These are phyloP conservation scores for Geodia barretti DNA, from an alignment of 37 sponge, comb jelly and placozoan genomes.

Conservation along the genomic window DNA sequence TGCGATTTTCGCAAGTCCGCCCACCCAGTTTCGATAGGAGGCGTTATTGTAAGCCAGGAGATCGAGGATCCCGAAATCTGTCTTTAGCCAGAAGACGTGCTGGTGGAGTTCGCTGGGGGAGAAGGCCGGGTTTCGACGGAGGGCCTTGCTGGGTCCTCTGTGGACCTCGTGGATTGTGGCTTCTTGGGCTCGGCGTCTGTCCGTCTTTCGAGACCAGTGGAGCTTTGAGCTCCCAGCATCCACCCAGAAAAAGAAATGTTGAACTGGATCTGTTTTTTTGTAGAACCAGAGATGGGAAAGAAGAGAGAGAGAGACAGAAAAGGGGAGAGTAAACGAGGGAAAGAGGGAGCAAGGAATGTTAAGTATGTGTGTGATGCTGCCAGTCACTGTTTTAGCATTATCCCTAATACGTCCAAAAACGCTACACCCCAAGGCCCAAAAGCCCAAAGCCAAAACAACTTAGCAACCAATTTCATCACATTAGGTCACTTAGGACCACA, in stretches of 20 bases:
- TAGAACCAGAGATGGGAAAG: too few species aligned
- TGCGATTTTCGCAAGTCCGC: slow-evolving; percentile 6
- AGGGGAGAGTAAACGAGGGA: not conserved
- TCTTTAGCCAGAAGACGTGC: slow-evolving; percentile 58
- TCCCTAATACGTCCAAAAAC: too few species aligned
- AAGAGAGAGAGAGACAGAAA: not conserved
- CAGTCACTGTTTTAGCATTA: too few species aligned
- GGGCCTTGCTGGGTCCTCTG: slow-evolving; percentile 39
- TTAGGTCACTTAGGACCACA: too few species aligned
- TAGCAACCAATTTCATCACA: too few species aligned
- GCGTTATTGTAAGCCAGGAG: slow-evolving; percentile 63
- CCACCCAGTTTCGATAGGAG: slow-evolving; percentile 44
- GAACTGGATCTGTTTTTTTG: slow-evolving; percentile 60
- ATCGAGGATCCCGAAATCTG: slow-evolving; percentile 50
- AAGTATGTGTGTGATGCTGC: not conserved
- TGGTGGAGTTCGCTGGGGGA: slow-evolving; percentile 50
- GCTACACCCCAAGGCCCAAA: too few species aligned
- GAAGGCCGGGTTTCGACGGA: slow-evolving; percentile 38
- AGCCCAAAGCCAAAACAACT: too few species aligned
- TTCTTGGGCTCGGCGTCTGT: not conserved
- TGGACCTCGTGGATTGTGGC: slow-evolving; percentile 45
- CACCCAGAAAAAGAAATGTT: slow-evolving; percentile 65
- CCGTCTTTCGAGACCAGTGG: slow-evolving; percentile 44
- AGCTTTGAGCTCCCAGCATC: not conserved
- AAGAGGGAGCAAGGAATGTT: not conserved